phyloP scores from a whole-genome alignment of 2,797 vertebrate species.

The Anabacerthia variegaticeps region DNA sequence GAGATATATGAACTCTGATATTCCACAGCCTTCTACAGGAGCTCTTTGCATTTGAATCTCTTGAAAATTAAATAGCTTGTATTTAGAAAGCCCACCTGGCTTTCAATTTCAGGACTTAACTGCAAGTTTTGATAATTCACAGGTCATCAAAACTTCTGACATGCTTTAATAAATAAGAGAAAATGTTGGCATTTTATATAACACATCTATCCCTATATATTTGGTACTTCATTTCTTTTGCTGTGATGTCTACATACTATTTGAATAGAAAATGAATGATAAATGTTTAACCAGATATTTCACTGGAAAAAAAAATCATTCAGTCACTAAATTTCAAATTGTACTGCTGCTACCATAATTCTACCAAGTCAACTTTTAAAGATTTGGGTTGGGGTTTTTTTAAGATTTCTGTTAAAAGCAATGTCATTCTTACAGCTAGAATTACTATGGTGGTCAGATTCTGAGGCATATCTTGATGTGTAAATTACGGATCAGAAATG shows the following conservation, averaged over 20 bases:
- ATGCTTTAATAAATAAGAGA: neutral
- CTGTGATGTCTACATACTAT: neutral
- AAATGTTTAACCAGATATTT: neutral
- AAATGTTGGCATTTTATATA: neutral
- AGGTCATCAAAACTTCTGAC: neutral
- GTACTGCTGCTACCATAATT: neutral
- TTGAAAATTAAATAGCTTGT: neutral
- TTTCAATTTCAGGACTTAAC: neutral
- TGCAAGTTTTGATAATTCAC: neutral
- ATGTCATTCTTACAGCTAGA: neutral
- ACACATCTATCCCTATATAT: neutral
- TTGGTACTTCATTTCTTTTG: neutral
- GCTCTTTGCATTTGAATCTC: neutral
- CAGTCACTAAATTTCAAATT: neutral
- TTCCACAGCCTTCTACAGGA: neutral
- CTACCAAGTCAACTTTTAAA: neutral
- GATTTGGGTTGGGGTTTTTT: neutral
- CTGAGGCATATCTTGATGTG: neutral
- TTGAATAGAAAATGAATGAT: neutral
- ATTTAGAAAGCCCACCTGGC: neutral
- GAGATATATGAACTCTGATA: neutral
- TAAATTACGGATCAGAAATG: neutral
- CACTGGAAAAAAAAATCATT: neutral
- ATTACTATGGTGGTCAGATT: neutral
- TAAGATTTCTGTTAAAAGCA: neutral